Conservation (phyloP, 2,888 invertebrate genomes). For the Stratiomys singularior region DNA sequence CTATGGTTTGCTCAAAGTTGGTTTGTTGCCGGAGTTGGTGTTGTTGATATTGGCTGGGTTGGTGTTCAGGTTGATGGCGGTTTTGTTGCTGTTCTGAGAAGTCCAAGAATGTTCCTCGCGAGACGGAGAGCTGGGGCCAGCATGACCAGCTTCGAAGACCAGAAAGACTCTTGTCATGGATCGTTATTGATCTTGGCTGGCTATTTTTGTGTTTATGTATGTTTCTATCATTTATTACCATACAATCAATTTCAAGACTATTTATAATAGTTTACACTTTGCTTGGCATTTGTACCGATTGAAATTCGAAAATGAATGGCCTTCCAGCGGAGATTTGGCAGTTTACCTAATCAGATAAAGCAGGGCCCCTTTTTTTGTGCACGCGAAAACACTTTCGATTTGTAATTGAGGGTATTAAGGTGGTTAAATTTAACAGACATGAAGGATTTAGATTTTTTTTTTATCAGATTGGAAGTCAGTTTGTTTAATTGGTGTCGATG, state of each 20-base stretch:
- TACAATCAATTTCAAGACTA: conserved; percentile 50
- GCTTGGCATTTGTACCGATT: conserved; percentile 42
- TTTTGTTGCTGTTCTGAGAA: no score
- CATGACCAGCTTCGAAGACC: neutral
- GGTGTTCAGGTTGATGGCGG: no score
- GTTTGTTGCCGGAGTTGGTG: neutral
- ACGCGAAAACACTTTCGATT: conserved; percentile 38
- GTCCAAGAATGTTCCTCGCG: neutral
- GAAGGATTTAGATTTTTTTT: no score
- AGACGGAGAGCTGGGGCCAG: neutral
- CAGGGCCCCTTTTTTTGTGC: neutral
- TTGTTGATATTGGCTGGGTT: neutral
- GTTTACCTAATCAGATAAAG: conserved; percentile 38
- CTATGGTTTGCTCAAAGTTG: neutral
- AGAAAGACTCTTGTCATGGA: conserved; percentile 32
- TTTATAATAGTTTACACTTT: conserved; percentile 50
- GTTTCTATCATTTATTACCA: conserved; percentile 49
- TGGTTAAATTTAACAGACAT: neutral
- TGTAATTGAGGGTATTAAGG: conserved; percentile 28
- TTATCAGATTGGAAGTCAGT: no score
- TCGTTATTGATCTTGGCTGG: conserved; percentile 35
- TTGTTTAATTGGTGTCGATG: no score
- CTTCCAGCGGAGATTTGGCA: conserved; percentile 34
- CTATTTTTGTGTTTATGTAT: conserved; percentile 43
- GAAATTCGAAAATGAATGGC: conserved; percentile 41